phyloP scores from a whole-genome alignment of 2,797 vertebrate species.

The Sternarchorhynchus goeldii region DNA sequence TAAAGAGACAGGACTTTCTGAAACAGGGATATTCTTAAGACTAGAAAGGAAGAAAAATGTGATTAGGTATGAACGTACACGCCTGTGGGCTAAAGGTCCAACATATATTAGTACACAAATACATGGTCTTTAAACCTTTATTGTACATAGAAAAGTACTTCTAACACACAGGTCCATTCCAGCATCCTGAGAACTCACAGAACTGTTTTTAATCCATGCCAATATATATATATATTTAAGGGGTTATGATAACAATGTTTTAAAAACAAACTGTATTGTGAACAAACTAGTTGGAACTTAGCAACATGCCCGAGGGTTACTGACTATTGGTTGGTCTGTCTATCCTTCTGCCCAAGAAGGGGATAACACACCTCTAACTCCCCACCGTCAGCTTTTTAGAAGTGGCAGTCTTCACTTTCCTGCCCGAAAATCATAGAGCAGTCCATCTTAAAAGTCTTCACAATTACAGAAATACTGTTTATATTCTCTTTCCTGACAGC shows the following conservation, averaged over 20 bases:
- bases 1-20: slow-evolving; percentile 44
- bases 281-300: background rate
- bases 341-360: background rate
- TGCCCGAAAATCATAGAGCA: background rate
- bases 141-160: no score
- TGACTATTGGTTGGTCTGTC: background rate
- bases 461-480: no score
- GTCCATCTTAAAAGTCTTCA: background rate
- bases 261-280: background rate
- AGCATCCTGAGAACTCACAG: no score
- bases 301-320: background rate
- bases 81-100: background rate
- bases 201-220: no score
- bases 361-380: background rate
- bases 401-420: no score
- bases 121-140: no score
- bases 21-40: background rate
- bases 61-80: background rate
- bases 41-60: no score
- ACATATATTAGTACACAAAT: background rate
- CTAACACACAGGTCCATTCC: no score
- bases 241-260: background rate
- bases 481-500: background rate
- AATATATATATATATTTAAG: no score
- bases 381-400: background rate